Evolutionary conservation across 2,113 vertebrate genomes (phyloP), one percentile per base, ranked within the genome.

Genomic region (Gasterosteus nipponicus): DNA sequence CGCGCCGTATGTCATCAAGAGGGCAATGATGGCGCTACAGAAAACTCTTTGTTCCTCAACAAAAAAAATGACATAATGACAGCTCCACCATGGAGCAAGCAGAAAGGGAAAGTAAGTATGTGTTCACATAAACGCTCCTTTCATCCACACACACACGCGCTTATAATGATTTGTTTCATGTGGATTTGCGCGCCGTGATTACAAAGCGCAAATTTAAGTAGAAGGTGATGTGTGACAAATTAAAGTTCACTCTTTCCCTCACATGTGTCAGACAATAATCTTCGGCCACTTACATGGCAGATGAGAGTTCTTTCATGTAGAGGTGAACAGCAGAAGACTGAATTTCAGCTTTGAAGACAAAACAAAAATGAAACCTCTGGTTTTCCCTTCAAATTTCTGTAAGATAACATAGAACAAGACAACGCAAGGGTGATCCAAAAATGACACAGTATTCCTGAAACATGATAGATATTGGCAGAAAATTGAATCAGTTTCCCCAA

Each of bases 51-150:
- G 84, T 92, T 91, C 86, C 89, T 4, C 56, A 44, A 78, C 82
- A 86, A 78, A 87, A 89, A 86, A 87, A 89, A 86, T 82, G 38
- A 86, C 71, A 83, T 91, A 92, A 93, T 94, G 81, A 92, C 87
- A 88, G 78, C 76, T 86, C 65, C 8, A 2, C 62, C 51, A 39
- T 39, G 73, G 42, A 80, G 66, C 46, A 72, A 78, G 73, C 64
- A 68, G 75, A 85, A 73, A 84, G 71, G 78, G 66, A 90, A 78
- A 86, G 83, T 41, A 57, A 69, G 73, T 77, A 62, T 68, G 59
- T 76, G 26, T 57, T 53, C 47, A n/a, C 44, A 39, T 26, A 41
- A 31, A 38, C 35, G 31, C 58, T 82, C 29, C 73, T 85, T 84
- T 88, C 77, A 89, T 88, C 59, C 59, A 68, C 35, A 63, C 71